Evolutionary conservation across 1,140 invertebrate genomes (phyloP).

Genomic region (Microplitis mediator): DNA sequence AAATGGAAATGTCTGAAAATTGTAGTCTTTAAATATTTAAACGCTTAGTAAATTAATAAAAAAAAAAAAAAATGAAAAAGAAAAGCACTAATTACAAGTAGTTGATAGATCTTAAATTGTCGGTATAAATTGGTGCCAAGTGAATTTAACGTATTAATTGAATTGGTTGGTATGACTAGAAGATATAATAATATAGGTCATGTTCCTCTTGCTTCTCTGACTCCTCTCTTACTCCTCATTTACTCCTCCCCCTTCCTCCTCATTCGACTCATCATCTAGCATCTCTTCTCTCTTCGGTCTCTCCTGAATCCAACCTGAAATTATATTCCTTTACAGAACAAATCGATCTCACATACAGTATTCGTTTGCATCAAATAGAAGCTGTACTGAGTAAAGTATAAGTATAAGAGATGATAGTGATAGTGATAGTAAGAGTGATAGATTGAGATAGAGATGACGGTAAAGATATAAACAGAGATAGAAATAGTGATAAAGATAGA

Average conservation of each 20-base stretch:
- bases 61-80: neutral
- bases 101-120: neutral
- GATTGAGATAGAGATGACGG: neutral
- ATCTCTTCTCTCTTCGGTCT: neutral
- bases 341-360: neutral
- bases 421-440: neutral
- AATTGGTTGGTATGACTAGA: neutral
- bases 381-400: too few species aligned
- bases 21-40: too few species aligned
- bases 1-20: too few species aligned
- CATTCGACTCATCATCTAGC: neutral
- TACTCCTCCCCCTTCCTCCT: neutral
- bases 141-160: constrained; percentile 9
- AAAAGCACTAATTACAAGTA: neutral
- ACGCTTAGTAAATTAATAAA: too few species aligned
- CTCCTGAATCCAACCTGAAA: constrained; percentile 2
- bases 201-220: neutral
- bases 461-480: neutral
- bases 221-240: neutral
- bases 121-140: neutral
- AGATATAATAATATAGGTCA: constrained; percentile 17
- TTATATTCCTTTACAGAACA: constrained; percentile 1
- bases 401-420: neutral
- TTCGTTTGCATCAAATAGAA: neutral
- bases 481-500: neutral